These are phyloP conservation scores for Hyles euphorbiae DNA, from an alignment of 1,140 invertebrate genomes.

Conservation along the genomic window DNA sequence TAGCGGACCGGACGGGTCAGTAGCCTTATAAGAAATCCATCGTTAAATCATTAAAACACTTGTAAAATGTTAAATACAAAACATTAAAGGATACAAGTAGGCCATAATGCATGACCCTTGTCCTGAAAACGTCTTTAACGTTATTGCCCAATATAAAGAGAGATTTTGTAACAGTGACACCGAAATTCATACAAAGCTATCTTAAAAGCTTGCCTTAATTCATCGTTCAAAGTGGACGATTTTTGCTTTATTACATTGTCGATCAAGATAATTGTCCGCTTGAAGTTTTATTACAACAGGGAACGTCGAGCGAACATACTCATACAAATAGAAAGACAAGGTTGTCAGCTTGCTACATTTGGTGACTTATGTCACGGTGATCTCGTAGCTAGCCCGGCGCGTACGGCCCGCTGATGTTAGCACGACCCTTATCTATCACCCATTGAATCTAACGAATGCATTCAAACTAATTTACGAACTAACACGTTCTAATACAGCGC, in stretches of 20 bases:
- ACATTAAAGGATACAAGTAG: too few species aligned
- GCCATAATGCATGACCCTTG: too few species aligned
- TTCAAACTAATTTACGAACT: slow-evolving; percentile 31
- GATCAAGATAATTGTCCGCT: slow-evolving; percentile 39
- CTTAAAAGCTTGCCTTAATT: too few species aligned
- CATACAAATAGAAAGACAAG: slow-evolving; percentile 65
- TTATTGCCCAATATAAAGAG: too few species aligned
- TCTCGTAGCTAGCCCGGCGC: slow-evolving; percentile 41
- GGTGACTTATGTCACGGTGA: slow-evolving; percentile 70
- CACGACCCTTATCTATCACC: slow-evolving; percentile 28
- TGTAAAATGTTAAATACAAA: too few species aligned
- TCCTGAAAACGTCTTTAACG: too few species aligned
- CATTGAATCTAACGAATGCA: slow-evolving; percentile 42
- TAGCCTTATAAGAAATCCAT: too few species aligned
- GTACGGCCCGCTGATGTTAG: slow-evolving; percentile 19
- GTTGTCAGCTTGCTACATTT: slow-evolving; percentile 67
- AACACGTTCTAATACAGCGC: slow-evolving; percentile 21
- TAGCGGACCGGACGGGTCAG: too few species aligned
- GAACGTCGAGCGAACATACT: slow-evolving; percentile 32
- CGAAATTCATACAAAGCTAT: too few species aligned
- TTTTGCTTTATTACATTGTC: slow-evolving; percentile 2
- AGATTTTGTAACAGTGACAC: too few species aligned
- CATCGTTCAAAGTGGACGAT: too few species aligned
- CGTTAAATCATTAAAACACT: too few species aligned
- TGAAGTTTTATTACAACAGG: slow-evolving; percentile 36